Conservation (phyloP, 2,113 vertebrate species). For the Crotalus horridus region DNA sequence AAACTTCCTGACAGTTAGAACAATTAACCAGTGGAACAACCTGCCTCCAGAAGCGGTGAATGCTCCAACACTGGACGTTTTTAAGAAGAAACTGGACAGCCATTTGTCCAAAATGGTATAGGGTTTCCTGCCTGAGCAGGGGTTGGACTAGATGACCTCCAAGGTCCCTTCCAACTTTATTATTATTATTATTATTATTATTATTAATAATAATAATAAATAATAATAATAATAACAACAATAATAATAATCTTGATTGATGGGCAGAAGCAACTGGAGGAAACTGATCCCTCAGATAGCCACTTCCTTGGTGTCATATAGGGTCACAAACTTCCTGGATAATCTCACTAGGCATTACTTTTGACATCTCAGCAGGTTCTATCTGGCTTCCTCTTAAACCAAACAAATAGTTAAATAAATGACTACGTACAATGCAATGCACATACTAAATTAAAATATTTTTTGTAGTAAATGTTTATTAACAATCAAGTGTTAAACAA, state of each 20-base stretch:
- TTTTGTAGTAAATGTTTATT: slow-evolving; percentile 44
- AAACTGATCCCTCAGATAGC: background rate
- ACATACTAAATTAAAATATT: background rate
- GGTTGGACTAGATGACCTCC: too few relatives aligned
- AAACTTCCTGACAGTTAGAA: too few relatives aligned
- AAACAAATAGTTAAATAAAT: background rate
- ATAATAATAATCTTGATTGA: background rate
- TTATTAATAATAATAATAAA: too few relatives aligned
- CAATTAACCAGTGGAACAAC: too few relatives aligned
- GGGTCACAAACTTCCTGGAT: background rate
- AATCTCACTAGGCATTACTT: background rate
- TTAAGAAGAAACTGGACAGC: too few relatives aligned
- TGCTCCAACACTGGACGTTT: too few relatives aligned
- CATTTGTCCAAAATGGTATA: too few relatives aligned
- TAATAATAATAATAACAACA: too few relatives aligned
- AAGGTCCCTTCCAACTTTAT: too few relatives aligned
- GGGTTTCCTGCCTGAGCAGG: too few relatives aligned
- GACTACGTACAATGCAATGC: background rate
- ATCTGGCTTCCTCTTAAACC: background rate
- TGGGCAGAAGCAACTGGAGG: background rate
- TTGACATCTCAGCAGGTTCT: background rate
- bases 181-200: too few relatives aligned
- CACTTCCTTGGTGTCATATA: background rate
- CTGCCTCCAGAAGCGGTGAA: too few relatives aligned
- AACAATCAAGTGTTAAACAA: slow-evolving; percentile 44